A percentile compares a stretch with the other conserved stretches of the same genome.
These are phyloP conservation scores for Pararge aegeria DNA, from an alignment of 1,140 invertebrate species.

Conservation along the genomic window DNA sequence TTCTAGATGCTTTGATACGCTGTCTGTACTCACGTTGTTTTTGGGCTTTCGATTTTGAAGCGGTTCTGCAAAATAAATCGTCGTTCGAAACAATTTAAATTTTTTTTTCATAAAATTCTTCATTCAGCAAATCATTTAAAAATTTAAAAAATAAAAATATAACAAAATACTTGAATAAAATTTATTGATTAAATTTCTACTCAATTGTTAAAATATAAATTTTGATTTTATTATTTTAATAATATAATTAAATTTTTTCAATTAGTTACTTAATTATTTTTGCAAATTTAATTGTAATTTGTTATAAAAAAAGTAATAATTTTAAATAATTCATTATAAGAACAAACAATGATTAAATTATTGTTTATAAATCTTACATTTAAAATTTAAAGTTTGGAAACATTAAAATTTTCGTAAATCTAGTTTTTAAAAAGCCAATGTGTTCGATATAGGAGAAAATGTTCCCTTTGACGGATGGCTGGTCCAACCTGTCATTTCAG, in stretches of 20 bases:
- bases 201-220: neutral
- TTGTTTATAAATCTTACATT: no score
- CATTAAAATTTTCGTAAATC: no score
- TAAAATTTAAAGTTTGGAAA: no score
- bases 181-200: neutral
- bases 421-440: no score
- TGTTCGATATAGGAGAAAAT: no score
- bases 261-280: neutral
- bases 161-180: neutral
- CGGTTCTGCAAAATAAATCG: constrained; percentile 5
- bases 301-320: no score
- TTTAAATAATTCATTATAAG: no score
- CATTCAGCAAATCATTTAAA: neutral
- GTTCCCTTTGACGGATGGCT: no score
- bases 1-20: constrained; percentile 37
- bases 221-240: neutral
- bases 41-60: constrained; percentile 33
- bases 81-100: neutral
- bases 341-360: no score
- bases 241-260: neutral
- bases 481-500: no score
- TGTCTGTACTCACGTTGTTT: constrained; percentile 42
- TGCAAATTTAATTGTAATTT: neutral
- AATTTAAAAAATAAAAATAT: neutral
- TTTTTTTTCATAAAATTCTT: neutral